A percentile compares a stretch with the other conserved stretches of the same genome.
Conservation (phyloP, 2,113 vertebrate species). For the Struthio camelus region DNA sequence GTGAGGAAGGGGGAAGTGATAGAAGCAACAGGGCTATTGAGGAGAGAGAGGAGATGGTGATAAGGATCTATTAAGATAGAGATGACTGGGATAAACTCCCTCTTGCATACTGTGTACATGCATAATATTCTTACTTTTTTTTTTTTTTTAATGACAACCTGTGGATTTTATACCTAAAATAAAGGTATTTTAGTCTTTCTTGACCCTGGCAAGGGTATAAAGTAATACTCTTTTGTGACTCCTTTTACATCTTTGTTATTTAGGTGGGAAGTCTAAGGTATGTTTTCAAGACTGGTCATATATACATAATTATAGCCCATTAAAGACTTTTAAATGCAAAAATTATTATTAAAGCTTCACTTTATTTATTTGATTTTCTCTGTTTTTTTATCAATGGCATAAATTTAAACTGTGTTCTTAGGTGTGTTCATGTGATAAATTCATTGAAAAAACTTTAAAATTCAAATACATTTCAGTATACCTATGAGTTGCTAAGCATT, state of each 20-base stretch:
- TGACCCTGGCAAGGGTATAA: neutral
- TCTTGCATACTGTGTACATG: neutral
- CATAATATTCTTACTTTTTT: neutral
- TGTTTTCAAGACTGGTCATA: neutral
- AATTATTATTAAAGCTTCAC: conserved; percentile 11
- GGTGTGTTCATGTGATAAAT: neutral
- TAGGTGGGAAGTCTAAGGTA: neutral
- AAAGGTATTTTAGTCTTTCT: neutral
- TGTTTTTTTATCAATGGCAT: neutral
- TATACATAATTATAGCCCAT: neutral
- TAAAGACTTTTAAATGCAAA: neutral
- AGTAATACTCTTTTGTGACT: neutral
- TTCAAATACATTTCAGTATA: neutral
- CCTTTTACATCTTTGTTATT: neutral
- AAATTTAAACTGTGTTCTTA: neutral
- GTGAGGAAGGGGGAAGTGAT: neutral
- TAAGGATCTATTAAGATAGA: too few species aligned
- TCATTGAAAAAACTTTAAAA: neutral
- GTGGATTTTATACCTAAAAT: neutral
- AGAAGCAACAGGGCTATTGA: neutral
- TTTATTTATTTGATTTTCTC: neutral
- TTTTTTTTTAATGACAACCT: neutral
- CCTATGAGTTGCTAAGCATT: neutral
- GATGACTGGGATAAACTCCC: neutral
- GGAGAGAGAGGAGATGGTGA: neutral